A percentile compares a stretch with the other conserved stretches of the same genome.
Conservation (phyloP, 2,888 invertebrate species). For the Chrysolina haemoptera region DNA sequence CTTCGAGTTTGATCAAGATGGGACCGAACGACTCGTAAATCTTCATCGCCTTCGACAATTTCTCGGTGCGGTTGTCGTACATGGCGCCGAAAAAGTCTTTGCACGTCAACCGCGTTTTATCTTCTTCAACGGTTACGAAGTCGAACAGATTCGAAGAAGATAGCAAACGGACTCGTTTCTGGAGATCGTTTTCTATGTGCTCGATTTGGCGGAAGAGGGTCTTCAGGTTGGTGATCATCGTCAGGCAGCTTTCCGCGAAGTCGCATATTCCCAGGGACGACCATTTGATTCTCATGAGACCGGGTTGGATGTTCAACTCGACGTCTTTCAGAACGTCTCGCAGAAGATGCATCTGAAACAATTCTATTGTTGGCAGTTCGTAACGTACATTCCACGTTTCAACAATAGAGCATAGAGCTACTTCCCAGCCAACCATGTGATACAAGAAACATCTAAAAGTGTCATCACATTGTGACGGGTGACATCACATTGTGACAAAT, state of each 20-base stretch:
- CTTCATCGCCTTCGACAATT: constrained; percentile 78
- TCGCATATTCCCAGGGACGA: constrained; percentile 86
- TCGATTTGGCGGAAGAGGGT: constrained; percentile 80
- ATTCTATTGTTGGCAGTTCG: not conserved
- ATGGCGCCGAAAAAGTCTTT: constrained; percentile 82
- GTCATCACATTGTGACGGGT: too few relatives aligned
- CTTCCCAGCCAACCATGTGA: too few relatives aligned
- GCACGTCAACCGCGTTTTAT: constrained; percentile 59
- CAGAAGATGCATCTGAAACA: constrained; percentile 75
- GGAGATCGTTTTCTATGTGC: constrained; percentile 78
- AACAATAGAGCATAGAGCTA: too few relatives aligned
- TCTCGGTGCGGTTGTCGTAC: constrained; percentile 78
- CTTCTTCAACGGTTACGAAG: constrained; percentile 56
- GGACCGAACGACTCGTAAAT: constrained; percentile 88
- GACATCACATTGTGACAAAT: too few relatives aligned
- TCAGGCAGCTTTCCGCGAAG: constrained; percentile 76
- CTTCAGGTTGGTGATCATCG: constrained; percentile 74
- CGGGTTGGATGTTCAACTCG: constrained; percentile 85
- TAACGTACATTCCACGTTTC: too few relatives aligned
- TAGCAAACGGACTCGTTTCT: constrained; percentile 73
- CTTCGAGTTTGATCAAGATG: constrained; percentile 88
- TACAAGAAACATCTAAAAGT: too few relatives aligned
- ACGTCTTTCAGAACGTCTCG: constrained; percentile 79
- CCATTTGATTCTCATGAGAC: constrained; percentile 88
- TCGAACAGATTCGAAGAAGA: constrained; percentile 75